These are phyloP conservation scores for Hypomecis atomaria DNA, from an alignment of 2,888 invertebrate species.

Conservation along the genomic window DNA sequence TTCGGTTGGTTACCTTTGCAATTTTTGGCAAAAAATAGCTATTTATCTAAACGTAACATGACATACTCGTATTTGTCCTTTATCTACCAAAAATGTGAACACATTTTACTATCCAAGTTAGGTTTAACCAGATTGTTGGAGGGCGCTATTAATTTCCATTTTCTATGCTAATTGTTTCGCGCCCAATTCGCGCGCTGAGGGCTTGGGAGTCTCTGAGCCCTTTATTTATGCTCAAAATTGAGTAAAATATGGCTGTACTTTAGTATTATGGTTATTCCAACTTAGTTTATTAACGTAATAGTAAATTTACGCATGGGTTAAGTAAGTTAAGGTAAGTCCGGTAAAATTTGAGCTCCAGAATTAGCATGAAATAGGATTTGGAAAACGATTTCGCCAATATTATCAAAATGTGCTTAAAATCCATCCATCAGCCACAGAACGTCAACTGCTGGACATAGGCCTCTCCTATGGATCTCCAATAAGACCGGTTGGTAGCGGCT, in stretches of 20 bases:
- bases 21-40: too few relatives aligned
- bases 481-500: too few relatives aligned
- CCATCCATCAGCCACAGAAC: too few relatives aligned
- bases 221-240: constrained; percentile 10
- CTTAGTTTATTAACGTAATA: neutral
- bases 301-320: neutral
- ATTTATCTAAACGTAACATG: too few relatives aligned
- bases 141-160: constrained; percentile 44
- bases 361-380: too few relatives aligned
- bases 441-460: too few relatives aligned
- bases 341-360: too few relatives aligned
- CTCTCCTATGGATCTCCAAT: too few relatives aligned
- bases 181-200: constrained; percentile 37
- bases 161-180: constrained; percentile 47
- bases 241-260: constrained; percentile 7
- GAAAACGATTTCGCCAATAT: too few relatives aligned
- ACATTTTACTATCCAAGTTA: neutral
- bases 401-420: too few relatives aligned
- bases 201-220: constrained; percentile 30
- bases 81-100: neutral
- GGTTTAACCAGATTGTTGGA: constrained; percentile 15
- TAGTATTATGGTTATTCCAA: neutral
- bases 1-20: too few relatives aligned
- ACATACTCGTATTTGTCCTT: neutral
- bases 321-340: too few relatives aligned